These are phyloP conservation scores for Anniella stebbinsi DNA, from an alignment of 2,797 vertebrate genomes.

Conservation along the genomic window DNA sequence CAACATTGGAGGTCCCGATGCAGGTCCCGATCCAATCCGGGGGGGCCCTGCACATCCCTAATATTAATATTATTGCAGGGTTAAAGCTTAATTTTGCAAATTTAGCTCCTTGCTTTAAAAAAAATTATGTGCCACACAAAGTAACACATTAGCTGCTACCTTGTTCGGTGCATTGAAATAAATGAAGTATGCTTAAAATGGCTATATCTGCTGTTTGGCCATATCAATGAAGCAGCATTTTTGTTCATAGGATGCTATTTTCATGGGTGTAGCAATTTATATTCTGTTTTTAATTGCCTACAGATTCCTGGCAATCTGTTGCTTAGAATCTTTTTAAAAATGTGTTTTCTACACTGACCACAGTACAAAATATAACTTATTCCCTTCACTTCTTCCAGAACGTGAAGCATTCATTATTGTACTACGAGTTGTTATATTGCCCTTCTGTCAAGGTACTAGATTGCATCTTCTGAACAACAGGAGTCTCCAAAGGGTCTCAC, in stretches of 20 bases:
- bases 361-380: neutral
- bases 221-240: neutral
- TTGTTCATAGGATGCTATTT: neutral
- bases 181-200: constrained; percentile 25
- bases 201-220: neutral
- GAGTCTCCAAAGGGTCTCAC: neutral
- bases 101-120: constrained; percentile 9
- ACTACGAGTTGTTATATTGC: neutral
- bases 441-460: neutral
- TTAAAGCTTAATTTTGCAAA: constrained; percentile 30
- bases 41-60: too few species aligned
- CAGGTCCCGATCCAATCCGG: too few species aligned
- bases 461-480: neutral
- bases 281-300: neutral
- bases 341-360: neutral
- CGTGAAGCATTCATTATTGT: too few species aligned
- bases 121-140: constrained; percentile 43
- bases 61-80: constrained; percentile 13
- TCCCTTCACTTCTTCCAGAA: neutral
- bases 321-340: neutral
- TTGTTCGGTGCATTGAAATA: constrained; percentile 10
- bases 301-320: neutral
- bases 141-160: constrained; percentile 37
- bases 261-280: neutral
- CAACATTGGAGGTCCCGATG: too few species aligned